Conservation (phyloP, 2,888 invertebrate genomes). For the Oxytorus armatus region DNA sequence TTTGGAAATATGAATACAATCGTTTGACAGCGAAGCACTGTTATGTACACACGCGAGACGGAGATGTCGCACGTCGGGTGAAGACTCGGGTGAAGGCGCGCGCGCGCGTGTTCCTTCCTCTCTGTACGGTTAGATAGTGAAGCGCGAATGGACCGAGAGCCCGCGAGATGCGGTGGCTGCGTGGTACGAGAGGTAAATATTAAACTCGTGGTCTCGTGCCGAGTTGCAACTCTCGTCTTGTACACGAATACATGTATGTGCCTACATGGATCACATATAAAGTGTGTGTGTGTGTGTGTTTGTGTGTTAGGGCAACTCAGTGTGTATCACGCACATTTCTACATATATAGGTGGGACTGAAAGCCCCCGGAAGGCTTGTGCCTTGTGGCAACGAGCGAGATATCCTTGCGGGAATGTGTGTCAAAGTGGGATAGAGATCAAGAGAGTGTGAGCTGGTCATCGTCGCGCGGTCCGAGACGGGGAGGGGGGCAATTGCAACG, state of each 20-base stretch:
- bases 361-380: constrained; percentile 36
- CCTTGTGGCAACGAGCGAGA: constrained; percentile 54
- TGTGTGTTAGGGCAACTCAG: constrained; percentile 49
- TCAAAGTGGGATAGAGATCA: constrained; percentile 57
- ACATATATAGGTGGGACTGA: constrained; percentile 63
- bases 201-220: constrained; percentile 76
- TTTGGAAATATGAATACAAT: neutral
- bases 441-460: constrained; percentile 31
- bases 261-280: constrained; percentile 62
- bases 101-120: constrained; percentile 68
- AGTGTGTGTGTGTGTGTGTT: constrained; percentile 57
- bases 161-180: constrained; percentile 71
- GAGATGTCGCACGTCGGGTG: too few species aligned
- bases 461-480: too few species aligned
- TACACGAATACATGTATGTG: constrained; percentile 49
- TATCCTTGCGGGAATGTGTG: constrained; percentile 61
- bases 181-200: constrained; percentile 80
- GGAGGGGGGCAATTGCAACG: constrained; percentile 10
- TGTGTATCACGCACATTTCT: constrained; percentile 23
- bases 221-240: constrained; percentile 63
- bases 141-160: constrained; percentile 77
- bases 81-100: constrained; percentile 37
- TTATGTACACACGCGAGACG: neutral
- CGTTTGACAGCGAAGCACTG: constrained; percentile 10
- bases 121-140: constrained; percentile 75